Conservation (phyloP, 2,888 invertebrate genomes). For the Timandra comae region DNA sequence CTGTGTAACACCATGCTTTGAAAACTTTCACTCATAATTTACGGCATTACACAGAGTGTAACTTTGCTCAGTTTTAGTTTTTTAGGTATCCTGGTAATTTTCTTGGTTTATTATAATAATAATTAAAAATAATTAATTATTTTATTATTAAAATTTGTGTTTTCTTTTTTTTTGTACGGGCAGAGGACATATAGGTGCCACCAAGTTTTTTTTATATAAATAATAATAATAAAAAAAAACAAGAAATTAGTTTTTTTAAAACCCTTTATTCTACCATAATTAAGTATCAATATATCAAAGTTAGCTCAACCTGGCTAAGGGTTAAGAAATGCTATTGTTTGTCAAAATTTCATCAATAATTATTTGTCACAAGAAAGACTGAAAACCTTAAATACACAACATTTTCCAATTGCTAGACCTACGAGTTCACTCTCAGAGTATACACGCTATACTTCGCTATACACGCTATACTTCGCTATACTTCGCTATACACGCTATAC, state of each 20-base stretch:
- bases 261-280: conserved; percentile 1
- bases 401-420: no score
- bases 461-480: conserved; percentile 23
- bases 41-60: conserved; percentile 1
- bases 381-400: no score
- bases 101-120: no score
- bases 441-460: no score
- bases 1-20: conserved; percentile 4
- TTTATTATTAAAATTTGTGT: not conserved
- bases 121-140: not conserved
- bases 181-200: not conserved
- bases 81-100: no score
- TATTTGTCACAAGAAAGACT: no score
- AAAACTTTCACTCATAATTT: not conserved
- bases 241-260: conserved; percentile 1
- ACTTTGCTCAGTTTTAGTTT: not conserved
- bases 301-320: not conserved
- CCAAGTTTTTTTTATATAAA: not conserved
- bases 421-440: no score
- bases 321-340: no score
- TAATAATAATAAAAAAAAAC: not conserved
- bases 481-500: no score
- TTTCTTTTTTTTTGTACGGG: not conserved
- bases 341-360: no score
- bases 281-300: not conserved